phyloP scores from a whole-genome alignment of 2,888 invertebrate species.

The Norana najaformis region DNA sequence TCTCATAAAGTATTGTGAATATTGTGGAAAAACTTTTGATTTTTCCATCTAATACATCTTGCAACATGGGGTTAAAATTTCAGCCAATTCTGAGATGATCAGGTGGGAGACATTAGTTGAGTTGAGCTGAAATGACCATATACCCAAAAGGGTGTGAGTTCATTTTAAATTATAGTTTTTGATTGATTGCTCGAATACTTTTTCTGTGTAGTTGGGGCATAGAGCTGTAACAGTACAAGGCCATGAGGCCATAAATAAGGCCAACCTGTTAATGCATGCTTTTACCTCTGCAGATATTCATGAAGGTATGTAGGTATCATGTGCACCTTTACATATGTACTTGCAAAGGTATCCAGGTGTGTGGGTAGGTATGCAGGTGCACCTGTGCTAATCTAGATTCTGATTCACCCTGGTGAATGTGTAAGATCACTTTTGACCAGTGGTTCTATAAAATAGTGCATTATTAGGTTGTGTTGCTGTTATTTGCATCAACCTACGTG shows the following conservation, averaged over 20 bases:
- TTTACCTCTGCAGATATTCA: neutral
- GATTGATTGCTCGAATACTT: neutral
- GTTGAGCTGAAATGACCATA: too few relatives aligned
- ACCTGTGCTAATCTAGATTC: neutral
- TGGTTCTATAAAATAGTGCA: neutral
- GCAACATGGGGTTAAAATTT: too few relatives aligned
- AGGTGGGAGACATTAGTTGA: too few relatives aligned
- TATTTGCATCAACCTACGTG: neutral
- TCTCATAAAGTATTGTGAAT: too few relatives aligned
- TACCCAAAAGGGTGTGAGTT: too few relatives aligned
- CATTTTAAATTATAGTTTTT: neutral
- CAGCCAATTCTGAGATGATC: too few relatives aligned
- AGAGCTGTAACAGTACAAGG: neutral
- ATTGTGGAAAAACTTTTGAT: too few relatives aligned
- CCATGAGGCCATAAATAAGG: neutral
- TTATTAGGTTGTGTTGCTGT: neutral
- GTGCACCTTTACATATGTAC: neutral
- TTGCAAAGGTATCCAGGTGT: neutral
- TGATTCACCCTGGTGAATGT: neutral
- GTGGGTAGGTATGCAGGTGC: conserved; percentile 3
- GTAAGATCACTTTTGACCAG: neutral
- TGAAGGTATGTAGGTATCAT: neutral
- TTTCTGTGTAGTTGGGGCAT: neutral
- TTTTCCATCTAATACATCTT: too few relatives aligned
- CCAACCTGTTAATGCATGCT: neutral